Percentiles rank a stretch among this genome's conserved stretches.
Conservation (phyloP, 2,113 vertebrate genomes). For the Zosterops lateralis region DNA sequence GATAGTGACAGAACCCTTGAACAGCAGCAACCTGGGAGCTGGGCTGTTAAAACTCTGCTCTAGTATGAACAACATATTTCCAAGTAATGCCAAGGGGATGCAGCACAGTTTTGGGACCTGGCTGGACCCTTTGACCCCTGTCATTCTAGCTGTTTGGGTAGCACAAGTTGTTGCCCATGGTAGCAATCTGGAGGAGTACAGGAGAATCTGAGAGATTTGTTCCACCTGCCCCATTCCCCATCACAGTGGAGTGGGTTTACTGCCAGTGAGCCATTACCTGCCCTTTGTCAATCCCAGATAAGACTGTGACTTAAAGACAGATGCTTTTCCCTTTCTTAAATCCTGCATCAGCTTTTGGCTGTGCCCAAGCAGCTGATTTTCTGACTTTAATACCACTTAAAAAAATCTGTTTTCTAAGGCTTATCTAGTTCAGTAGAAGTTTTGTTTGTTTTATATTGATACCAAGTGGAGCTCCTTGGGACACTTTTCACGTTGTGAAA, state of each 20-base stretch:
- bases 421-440: constrained; percentile 34
- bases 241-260: neutral
- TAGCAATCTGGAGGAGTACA: neutral
- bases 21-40: neutral
- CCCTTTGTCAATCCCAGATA: neutral
- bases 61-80: neutral
- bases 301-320: neutral
- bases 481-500: neutral
- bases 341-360: neutral
- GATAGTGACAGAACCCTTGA: neutral
- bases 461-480: neutral
- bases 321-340: neutral
- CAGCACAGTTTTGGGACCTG: neutral
- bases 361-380: neutral
- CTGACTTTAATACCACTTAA: constrained; percentile 29
- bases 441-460: constrained; percentile 23
- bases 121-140: neutral
- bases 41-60: neutral
- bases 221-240: neutral
- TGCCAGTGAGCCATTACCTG: neutral
- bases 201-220: neutral
- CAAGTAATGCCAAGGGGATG: neutral
- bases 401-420: constrained; percentile 21
- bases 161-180: neutral
- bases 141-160: neutral